Base-by-base conservation (phyloP, 1,140 invertebrate species). In the Epicauta chinensis region DNA sequence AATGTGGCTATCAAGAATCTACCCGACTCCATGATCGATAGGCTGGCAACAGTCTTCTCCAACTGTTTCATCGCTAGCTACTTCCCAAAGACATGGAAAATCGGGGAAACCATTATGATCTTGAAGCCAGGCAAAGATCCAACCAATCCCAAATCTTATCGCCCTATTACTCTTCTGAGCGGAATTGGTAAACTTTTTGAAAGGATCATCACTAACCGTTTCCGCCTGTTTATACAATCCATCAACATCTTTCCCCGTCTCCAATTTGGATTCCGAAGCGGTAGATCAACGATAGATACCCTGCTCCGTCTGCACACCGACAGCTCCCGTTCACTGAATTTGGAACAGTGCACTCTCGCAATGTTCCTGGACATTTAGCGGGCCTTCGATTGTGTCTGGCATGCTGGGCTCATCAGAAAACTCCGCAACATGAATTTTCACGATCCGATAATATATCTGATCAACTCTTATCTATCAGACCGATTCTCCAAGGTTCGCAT, bases 41-140 rank as follows among this genome's bases (percentile, higher is more conserved):
- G 3, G 17, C 17, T 23, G 17, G 17, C 1, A 3, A 23, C 17
- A 3, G 3, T 23, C 17, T 23, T 23, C 17, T 0, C 17, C 17
- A 23, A 6, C 17, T 23, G 17, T 6, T 6, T 23, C 17, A 23
- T 3, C 3, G 17, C 17, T 2, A 23, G 89, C 90, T 91, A 65
- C 11, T 58, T 63, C 11, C 70, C 49, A 16, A 51, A 5, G 11
- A 11, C 61, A 12, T 71, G 65, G 64, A 64, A 70, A 53, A 36
- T 55, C 11, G 61, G 66, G 2, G 23, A 53, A 50, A 60, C 71
- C 10, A 55, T 70, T 12, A 52, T 66, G 0, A 67, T 74, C 16
- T 61, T 42, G 1, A 74, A 74, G 60, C 63, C 67, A 2, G 61
- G 64, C 3, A 75, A 76, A 62, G 45, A 63, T 32, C 43, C 41